Percentiles rank a stretch among this genome's conserved stretches.
These are phyloP conservation scores for Peucedramus taeniatus DNA, from an alignment of 2,113 vertebrate genomes.

Conservation along the genomic window DNA sequence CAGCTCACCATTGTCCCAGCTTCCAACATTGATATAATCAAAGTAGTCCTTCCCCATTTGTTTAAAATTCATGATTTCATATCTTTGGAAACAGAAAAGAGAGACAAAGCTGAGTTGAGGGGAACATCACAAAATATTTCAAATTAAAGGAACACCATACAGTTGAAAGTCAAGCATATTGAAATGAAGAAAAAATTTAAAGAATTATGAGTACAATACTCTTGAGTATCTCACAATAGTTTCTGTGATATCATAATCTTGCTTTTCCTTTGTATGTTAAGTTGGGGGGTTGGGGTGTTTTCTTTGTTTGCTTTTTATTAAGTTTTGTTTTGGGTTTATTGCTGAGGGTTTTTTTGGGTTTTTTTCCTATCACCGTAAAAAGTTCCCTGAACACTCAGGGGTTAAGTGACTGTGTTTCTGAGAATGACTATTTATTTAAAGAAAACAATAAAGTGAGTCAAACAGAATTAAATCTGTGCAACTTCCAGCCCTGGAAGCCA, in stretches of 20 bases:
- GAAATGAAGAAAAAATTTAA: not conserved
- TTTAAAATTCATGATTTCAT: slow-evolving; percentile 99
- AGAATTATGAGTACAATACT: not conserved
- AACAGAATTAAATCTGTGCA: not conserved
- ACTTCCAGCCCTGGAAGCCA: not conserved
- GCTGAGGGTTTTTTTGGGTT: not conserved
- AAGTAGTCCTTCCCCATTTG: slow-evolving; percentile 97
- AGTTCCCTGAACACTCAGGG: not conserved
- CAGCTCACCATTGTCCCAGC: slow-evolving; percentile 95
- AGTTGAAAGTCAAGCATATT: not conserved
- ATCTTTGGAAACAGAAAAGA: slow-evolving; percentile 75
- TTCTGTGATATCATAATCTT: not conserved
- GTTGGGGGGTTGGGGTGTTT: not conserved
- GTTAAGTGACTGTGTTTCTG: not conserved
- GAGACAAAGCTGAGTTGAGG: not conserved
- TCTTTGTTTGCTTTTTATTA: not conserved
- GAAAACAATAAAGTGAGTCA: not conserved
- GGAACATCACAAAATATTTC: not conserved
- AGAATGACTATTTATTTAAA: not conserved
- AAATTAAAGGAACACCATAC: not conserved
- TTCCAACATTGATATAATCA: slow-evolving; percentile 95
- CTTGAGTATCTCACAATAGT: not conserved
- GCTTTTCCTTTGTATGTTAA: not conserved
- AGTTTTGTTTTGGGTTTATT: not conserved
- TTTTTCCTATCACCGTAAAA: not conserved